These are phyloP conservation scores for Clusia tigrina DNA, from an alignment of 2,888 invertebrate species.

Conservation along the genomic window DNA sequence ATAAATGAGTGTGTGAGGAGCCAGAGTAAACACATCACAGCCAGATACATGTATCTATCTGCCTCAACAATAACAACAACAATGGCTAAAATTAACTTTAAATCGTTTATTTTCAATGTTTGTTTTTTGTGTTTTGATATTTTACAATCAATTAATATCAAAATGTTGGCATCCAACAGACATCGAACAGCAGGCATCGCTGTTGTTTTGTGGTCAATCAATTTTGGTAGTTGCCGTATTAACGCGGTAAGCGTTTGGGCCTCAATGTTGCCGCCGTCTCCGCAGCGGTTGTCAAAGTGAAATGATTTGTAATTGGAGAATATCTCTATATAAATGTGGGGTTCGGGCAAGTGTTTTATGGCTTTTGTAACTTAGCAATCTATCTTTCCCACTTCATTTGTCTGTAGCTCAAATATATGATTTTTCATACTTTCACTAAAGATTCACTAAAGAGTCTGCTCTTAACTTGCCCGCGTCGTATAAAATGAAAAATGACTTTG, in stretches of 20 bases:
- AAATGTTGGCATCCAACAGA: conserved; percentile 13
- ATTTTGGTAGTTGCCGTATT: conserved; percentile 2
- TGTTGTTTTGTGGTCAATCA: conserved; percentile 11
- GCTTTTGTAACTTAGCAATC: neutral
- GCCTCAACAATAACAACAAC: neutral
- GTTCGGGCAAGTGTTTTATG: neutral
- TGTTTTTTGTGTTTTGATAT: neutral
- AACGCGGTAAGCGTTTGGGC: neutral
- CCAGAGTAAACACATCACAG: neutral
- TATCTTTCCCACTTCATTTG: neutral
- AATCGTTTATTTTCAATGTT: neutral
- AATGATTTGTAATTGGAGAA: neutral
- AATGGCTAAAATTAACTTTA: neutral
- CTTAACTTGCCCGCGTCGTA: conserved; percentile 18
- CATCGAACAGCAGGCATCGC: conserved; percentile 36
- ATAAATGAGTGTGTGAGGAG: neutral
- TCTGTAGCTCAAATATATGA: neutral
- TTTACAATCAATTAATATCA: neutral
- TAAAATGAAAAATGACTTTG: conserved; percentile 45
- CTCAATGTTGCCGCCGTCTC: conserved; percentile 1
- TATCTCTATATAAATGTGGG: neutral
- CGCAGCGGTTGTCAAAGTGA: neutral
- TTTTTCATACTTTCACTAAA: neutral
- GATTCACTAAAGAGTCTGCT: no score
- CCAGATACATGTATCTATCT: no score